phyloP scores from a whole-genome alignment of 2,888 invertebrate genomes.

The Norana najaformis region DNA sequence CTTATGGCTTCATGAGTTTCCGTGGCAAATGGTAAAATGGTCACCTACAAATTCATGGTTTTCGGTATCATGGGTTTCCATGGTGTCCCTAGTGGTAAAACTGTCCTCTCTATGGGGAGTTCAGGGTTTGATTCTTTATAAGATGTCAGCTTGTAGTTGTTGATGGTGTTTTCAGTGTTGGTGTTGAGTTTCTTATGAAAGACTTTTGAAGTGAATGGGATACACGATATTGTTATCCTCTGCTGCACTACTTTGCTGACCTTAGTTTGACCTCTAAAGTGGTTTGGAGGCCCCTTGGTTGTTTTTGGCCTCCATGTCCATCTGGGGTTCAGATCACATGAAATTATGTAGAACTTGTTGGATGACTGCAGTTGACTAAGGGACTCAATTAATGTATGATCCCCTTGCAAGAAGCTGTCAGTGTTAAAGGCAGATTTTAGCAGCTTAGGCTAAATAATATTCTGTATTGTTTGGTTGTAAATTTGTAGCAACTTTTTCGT shows the following conservation, averaged over 20 bases:
- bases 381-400: background rate
- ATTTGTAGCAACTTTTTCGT: background rate
- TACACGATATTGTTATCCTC: background rate
- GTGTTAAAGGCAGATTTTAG: background rate
- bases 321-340: no score
- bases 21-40: no score
- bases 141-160: background rate
- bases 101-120: background rate
- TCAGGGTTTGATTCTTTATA: no score
- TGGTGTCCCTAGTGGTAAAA: background rate
- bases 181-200: background rate
- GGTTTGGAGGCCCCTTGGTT: no score
- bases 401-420: background rate
- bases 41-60: no score
- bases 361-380: background rate
- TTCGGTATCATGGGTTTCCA: no score
- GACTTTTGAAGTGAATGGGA: background rate
- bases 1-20: no score
- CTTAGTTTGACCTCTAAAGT: no score
- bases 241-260: no score
- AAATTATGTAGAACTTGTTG: background rate
- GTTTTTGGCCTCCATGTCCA: no score
- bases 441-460: background rate
- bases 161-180: background rate
- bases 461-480: background rate